Conservation (phyloP, 2,888 invertebrate genomes). For the Axea sp. region DNA sequence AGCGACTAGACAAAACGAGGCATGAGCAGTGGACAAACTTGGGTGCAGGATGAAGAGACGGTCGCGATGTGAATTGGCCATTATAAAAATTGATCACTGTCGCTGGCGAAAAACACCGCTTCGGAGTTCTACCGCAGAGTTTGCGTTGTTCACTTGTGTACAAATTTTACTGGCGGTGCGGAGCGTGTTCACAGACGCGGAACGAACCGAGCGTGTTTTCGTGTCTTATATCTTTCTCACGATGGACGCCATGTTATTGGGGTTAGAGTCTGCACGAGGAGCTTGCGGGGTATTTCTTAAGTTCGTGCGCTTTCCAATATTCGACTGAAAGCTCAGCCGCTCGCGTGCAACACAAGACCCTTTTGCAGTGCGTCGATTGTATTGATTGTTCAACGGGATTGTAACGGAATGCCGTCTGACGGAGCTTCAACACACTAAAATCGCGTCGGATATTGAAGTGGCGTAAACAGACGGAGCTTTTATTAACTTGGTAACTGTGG, state of each 20-base stretch:
- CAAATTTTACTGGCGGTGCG: neutral
- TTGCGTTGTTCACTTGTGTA: neutral
- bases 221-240: slow-evolving; percentile 29
- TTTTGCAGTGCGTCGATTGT: slow-evolving; percentile 66
- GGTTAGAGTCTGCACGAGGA: slow-evolving; percentile 50
- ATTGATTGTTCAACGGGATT: slow-evolving; percentile 66
- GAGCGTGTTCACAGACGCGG: slow-evolving; percentile 10
- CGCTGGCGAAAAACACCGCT: too few relatives aligned
- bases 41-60: too few relatives aligned
- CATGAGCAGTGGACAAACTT: too few relatives aligned
- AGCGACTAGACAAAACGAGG: too few relatives aligned
- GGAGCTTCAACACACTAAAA: slow-evolving; percentile 59
- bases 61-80: slow-evolving; percentile 28
- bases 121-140: too few relatives aligned
- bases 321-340: slow-evolving; percentile 63
- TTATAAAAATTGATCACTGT: slow-evolving; percentile 26
- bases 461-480: neutral
- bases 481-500: neutral
- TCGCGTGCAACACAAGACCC: slow-evolving; percentile 61
- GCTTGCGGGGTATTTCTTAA: slow-evolving; percentile 46
- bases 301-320: slow-evolving; percentile 59
- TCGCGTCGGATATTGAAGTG: slow-evolving; percentile 2
- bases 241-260: slow-evolving; percentile 61
- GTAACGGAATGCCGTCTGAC: slow-evolving; percentile 64
- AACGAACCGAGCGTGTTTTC: neutral